Evolutionary conservation across 2,888 invertebrate genomes (phyloP).

Genomic region (Megalurothrips usitatus): DNA sequence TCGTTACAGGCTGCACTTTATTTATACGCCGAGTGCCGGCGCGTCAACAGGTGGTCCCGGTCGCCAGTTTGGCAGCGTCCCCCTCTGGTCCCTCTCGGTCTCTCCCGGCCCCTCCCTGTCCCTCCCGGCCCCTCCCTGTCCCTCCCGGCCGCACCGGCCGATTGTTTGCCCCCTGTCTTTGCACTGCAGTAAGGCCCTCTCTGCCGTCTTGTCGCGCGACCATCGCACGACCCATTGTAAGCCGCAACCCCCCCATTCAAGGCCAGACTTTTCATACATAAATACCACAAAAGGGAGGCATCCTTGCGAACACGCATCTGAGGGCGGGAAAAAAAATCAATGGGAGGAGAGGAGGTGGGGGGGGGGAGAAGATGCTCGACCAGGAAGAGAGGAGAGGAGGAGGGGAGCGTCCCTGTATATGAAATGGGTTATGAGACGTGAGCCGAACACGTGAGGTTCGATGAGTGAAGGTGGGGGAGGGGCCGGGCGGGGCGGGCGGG

Average conservation of each 20-base stretch:
- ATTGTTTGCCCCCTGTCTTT: not conserved
- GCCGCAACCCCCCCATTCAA: not conserved
- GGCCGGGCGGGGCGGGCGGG: not conserved
- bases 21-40: too few species aligned
- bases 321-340: not conserved
- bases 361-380: not conserved
- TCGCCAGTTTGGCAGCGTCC: too few species aligned
- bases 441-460: constrained; percentile 14
- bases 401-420: not conserved
- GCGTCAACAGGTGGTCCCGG: too few species aligned
- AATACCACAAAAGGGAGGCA: constrained; percentile 7
- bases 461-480: not conserved
- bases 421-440: constrained; percentile 19
- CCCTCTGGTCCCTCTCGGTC: too few species aligned
- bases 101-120: too few species aligned
- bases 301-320: not conserved
- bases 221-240: not conserved
- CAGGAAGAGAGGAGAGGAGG: not conserved
- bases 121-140: not conserved
- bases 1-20: too few species aligned
- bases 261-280: not conserved
- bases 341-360: not conserved
- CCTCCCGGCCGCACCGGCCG: not conserved
- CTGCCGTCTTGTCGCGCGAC: not conserved
- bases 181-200: not conserved